phyloP scores from a whole-genome alignment of 2,888 invertebrate genomes.

The Metalampra italica region DNA sequence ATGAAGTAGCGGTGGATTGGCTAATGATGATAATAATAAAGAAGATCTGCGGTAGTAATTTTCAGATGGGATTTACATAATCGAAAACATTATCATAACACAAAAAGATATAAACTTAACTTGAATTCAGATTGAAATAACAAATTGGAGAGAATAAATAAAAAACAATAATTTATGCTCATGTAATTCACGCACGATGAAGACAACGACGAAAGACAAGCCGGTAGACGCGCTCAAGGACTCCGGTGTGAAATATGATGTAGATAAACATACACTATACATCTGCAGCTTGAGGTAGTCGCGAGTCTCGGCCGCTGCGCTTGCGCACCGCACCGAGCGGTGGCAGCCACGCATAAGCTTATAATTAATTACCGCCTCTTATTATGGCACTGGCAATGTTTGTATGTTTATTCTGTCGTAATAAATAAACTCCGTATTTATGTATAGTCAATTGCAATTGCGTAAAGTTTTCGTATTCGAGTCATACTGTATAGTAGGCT shows the following conservation, averaged over 20 bases:
- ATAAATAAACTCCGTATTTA: not conserved
- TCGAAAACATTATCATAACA: no score
- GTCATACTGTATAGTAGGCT: no score
- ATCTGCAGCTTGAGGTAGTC: constrained; percentile 19
- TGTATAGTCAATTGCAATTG: not conserved
- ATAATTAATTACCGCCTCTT: constrained; percentile 28
- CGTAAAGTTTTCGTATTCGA: no score
- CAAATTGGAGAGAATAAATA: no score
- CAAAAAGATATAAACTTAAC: no score
- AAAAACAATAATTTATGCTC: not conserved
- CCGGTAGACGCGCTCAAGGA: constrained; percentile 17
- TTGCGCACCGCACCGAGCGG: constrained; percentile 17
- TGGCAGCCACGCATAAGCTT: constrained; percentile 11
- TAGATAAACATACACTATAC: constrained; percentile 18
- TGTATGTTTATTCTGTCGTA: not conserved
- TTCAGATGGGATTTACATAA: no score
- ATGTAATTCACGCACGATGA: not conserved
- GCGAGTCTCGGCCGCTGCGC: constrained; percentile 10
- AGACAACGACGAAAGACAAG: constrained; percentile 12
- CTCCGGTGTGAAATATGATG: constrained; percentile 26
- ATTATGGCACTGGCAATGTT: not conserved
- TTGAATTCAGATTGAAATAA: no score
- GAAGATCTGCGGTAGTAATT: no score
- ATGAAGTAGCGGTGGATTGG: no score
- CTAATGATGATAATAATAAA: no score